Evolutionary conservation across 2,113 vertebrate species (phyloP), one percentile per base, ranked within the genome.

Genomic region (Tupaia chinensis): DNA sequence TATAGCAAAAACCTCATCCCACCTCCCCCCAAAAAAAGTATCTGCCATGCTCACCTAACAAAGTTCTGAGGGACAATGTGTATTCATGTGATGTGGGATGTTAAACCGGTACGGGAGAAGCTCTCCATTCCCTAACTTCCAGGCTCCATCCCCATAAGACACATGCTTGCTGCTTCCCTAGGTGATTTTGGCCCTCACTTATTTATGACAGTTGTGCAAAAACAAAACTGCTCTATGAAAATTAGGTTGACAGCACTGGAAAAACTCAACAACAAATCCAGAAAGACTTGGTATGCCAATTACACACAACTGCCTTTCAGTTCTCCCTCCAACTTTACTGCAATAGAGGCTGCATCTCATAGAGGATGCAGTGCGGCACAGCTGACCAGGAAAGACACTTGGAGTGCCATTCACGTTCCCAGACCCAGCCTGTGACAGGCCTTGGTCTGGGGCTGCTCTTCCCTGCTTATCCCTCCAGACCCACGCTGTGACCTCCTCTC

Each of bases 221-320:
- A 93, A 56, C 19, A 80, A 27, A 92, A 76, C 58, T 69, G 73
- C 53, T 95, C 61, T 63, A 81, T 95, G 82, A 85, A 95, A 78
- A 88, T 91, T 78, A 95, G 44, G 56, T 34, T 70, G 44, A 32
- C 4, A 60, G 44, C 79, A 78, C 54, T 53, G 3, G 63, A 94
- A 91, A 95, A 89, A 91, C 22, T 68, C 1, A 27, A 1, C n/a
- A 74, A 81, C 53, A 5, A 72, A 65, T 70, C 22, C 9, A 93
- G 82, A 86, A 93, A 89, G 83, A 60, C 27, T 3, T 80, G 23
- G 25, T n/a, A 66, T 25, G 56, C 76, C 96, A 89, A 83, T 19
- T 78, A 15, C 69, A 78, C 23, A 7, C 11, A 72, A 27, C 12
- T 66, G 3, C 81, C 91, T 87, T 53, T 60, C 60, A 65, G 44